Evolutionary conservation across 2,888 invertebrate species (phyloP), one percentile per base, ranked within the genome.

Genomic region (Keiferia lycopersicella): DNA sequence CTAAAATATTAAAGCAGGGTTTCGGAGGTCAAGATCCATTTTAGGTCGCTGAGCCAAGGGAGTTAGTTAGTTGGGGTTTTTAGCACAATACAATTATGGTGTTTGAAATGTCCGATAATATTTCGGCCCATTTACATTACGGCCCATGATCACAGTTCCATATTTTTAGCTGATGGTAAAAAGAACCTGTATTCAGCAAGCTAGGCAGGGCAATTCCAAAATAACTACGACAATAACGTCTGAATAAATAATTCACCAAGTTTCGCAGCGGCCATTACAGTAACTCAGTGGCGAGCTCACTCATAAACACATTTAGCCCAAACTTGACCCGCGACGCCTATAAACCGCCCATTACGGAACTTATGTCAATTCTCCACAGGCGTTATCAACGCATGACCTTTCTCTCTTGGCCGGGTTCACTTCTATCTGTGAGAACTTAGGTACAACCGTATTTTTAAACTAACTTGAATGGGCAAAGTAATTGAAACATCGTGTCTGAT

Each of bases 281-380:
- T 62, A 62, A 62, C 38, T 62, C 39, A 53, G 53, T 56, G 20
- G 26, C 38, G n/a, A 53, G 8, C 61, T 45, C 38, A 61, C 63
- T 64, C 64, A 59, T 65, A 62, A 65, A 62, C 64, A 64, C 65
- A 61, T 61, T 65, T 65, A 48, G 64, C 64, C 66, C 64, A 66
- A 66, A 66, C 66, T 66, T 66, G 66, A 66, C 66, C 66, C 64
- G 14, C 11, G 66, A 61, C 62, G 59, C 14, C 57, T 64, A 64
- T 66, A 62, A 66, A 53, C 56, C 65, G 34, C n/a, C 65, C 65
- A 63, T 65, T 63, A 53, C 63, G 34, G 53, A 65, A 66, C 60
- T 41, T 20, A 59, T 45, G 57, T 34, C 60, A 61, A 45, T 58
- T 63, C 64, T 51, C 63, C 39, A 50, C 57, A 61, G 63, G 58